phyloP scores from a whole-genome alignment of 2,797 vertebrate species.

The Amblyopsis hoosieri region DNA sequence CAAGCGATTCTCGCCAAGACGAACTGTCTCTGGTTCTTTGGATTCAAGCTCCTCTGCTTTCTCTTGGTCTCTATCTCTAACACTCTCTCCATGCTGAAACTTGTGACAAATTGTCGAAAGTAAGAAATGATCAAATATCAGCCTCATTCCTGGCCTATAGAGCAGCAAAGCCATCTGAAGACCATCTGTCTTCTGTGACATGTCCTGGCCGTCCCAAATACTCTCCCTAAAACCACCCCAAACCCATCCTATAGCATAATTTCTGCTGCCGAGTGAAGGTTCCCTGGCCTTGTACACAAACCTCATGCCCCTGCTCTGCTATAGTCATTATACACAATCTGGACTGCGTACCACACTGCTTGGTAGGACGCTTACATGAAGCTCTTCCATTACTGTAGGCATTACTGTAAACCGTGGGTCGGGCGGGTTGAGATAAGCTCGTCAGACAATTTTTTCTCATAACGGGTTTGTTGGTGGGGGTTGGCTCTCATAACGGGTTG shows the following conservation, averaged over 20 bases:
- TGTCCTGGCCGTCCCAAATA: constrained; percentile 29
- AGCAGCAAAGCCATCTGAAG: constrained; percentile 38
- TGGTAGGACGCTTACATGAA: constrained; percentile 17
- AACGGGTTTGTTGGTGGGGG: too few relatives aligned
- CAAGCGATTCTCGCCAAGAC: constrained; percentile 76
- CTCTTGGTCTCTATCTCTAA: constrained; percentile 41
- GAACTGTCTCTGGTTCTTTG: constrained; percentile 50
- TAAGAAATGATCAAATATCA: neutral
- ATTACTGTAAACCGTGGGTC: too few relatives aligned
- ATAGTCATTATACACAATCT: constrained; percentile 52
- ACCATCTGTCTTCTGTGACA: constrained; percentile 45
- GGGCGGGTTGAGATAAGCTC: too few relatives aligned
- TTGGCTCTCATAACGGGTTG: too few relatives aligned
- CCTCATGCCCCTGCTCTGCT: constrained; percentile 54
- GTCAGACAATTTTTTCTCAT: too few relatives aligned
- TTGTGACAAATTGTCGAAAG: constrained; percentile 1
- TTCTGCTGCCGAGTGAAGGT: constrained; percentile 57
- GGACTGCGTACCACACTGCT: constrained; percentile 26
- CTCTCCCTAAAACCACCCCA: constrained; percentile 40
- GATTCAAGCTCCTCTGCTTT: constrained; percentile 14
- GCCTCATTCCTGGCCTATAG: constrained; percentile 12
- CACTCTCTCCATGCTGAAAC: constrained; percentile 28
- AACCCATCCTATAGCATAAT: constrained; percentile 45
- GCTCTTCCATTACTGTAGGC: constrained; percentile 9
- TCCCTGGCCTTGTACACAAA: constrained; percentile 36